These are phyloP conservation scores for Rhabdophis nuchalis DNA, from an alignment of 2,797 vertebrate species.

Conservation along the genomic window DNA sequence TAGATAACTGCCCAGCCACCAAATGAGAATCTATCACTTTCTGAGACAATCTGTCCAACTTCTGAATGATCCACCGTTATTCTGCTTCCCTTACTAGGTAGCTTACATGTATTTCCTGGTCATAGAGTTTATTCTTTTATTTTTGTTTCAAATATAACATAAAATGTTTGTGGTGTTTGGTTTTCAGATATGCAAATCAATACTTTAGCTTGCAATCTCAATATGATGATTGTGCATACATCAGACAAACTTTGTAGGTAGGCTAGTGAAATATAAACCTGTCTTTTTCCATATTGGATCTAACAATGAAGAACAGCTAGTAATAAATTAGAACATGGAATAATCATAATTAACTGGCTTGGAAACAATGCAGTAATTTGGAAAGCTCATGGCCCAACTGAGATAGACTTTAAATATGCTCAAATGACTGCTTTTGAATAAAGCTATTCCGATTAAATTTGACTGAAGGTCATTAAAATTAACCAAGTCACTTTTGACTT, in stretches of 20 bases:
- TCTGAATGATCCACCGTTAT: background rate
- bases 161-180: background rate
- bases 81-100: background rate
- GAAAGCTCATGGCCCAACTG: slow-evolving; percentile 13
- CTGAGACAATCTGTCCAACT: background rate
- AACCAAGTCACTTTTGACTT: slow-evolving; percentile 35
- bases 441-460: slow-evolving; percentile 29
- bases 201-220: background rate
- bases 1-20: background rate
- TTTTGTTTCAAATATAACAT: background rate
- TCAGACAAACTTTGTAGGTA: background rate
- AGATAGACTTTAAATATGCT: slow-evolving; percentile 21
- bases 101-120: background rate
- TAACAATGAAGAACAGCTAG: slow-evolving; percentile 9
- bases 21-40: background rate
- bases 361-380: slow-evolving; percentile 17
- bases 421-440: slow-evolving; percentile 39
- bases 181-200: background rate
- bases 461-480: slow-evolving; percentile 48
- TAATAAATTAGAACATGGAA: slow-evolving; percentile 8
- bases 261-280: background rate
- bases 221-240: background rate
- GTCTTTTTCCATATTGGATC: background rate
- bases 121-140: background rate
- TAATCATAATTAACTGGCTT: slow-evolving; percentile 34